A percentile compares a stretch with the other conserved stretches of the same genome.
Conservation (phyloP, 2,888 invertebrate species). For the Hoplodrina ambigua region DNA sequence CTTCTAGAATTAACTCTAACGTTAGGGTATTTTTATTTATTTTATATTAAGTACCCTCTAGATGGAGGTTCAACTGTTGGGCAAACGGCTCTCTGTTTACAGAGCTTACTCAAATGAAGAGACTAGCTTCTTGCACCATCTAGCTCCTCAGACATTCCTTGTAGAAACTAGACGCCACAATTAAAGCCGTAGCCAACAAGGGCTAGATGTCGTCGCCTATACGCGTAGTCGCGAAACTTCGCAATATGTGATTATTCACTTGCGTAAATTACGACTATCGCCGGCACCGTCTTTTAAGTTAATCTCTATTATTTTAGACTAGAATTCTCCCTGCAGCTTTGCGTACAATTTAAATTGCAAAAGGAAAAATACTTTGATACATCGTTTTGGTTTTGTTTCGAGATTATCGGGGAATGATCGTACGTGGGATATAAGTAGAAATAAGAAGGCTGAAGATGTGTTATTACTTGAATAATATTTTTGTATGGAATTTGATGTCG, state of each 20-base stretch:
- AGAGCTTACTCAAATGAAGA: background rate
- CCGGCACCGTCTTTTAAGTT: slow-evolving; percentile 67
- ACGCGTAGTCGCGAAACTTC: slow-evolving; percentile 65
- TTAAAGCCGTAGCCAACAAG: slow-evolving; percentile 75
- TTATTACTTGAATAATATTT: background rate
- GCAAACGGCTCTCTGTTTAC: rapidly evolving
- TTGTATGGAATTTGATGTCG: background rate
- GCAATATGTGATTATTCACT: slow-evolving; percentile 74
- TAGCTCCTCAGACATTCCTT: slow-evolving; percentile 35
- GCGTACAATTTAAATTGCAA: slow-evolving; percentile 45
- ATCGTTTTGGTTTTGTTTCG: slow-evolving; percentile 31
- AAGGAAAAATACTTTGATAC: slow-evolving; percentile 38
- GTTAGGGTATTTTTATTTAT: background rate
- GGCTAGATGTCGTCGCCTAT: slow-evolving; percentile 71
- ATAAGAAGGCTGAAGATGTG: background rate
- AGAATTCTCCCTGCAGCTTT: slow-evolving; percentile 44
- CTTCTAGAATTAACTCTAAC: background rate
- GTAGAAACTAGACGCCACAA: slow-evolving; percentile 70
- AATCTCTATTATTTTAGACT: slow-evolving; percentile 65
- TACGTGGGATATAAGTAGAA: background rate
- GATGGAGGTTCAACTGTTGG: background rate
- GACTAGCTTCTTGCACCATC: slow-evolving; percentile 33
- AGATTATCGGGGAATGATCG: slow-evolving; percentile 36
- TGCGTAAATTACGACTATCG: slow-evolving; percentile 74
- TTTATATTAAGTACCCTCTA: background rate